Base-by-base conservation (phyloP, 2,888 invertebrate genomes). In the Hydrotaea cyrtoneurina region DNA sequence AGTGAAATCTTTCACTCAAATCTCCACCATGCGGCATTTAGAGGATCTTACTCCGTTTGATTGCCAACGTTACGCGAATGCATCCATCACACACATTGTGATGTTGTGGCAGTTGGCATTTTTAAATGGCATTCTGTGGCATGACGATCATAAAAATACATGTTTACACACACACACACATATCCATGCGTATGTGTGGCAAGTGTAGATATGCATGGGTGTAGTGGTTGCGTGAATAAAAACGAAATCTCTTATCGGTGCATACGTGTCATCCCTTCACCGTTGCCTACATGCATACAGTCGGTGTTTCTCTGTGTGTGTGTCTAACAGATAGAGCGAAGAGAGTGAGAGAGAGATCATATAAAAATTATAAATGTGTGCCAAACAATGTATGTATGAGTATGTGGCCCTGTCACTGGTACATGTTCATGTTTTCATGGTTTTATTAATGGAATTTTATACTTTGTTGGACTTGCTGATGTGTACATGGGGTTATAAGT, bases 401-500 rank as follows among this genome's bases (percentile, higher is more conserved):
- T 17, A 17, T 53, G 10, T n/a, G n/a, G n/a, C n/a, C n/a, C n/a
- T n/a, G n/a, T 53, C 15, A 43, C 10, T 31, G 17, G 17, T 36
- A 26, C 36, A 17, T 43, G 39, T 59, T 59, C 43, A 74, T 66
- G 64, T 73, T 72, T 73, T 57, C 31, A 73, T 55, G 55, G 55
- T 71, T 69, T 74, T 64, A 39, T 66, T 62, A 78, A 82, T 79
- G 75, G 53, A 82, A 82, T 78, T 62, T 62, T 43, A 75, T 69
- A 55, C 23, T 15, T 43, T 71, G 76, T 66, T 19, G 36, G 73
- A 36, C 36, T 5, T 31, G 21, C 13, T 39, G 17, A 39, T 46
- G 26, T 2, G 17, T 55, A 15, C 43, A 7, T 8, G 23, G 15
- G 23, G 23, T 7, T 31, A 31, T 31, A 11, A 11, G 43, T 57